Conservation (phyloP, 2,888 invertebrate species). For the Leptinotarsa juncta region DNA sequence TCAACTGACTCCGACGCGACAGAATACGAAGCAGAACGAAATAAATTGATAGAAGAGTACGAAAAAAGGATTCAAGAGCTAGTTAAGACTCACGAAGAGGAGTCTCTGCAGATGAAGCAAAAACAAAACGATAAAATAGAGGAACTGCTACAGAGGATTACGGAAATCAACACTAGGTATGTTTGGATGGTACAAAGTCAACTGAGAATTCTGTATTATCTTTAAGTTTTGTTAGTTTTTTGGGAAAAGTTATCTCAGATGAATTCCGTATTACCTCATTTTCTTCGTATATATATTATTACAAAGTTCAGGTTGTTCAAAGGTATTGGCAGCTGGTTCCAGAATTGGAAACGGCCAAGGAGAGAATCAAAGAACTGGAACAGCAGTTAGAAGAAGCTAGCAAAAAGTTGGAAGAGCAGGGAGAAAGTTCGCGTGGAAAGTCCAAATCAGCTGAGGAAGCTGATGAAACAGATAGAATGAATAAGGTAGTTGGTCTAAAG, state of each 20-base stretch:
- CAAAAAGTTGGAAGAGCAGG: slow-evolving; percentile 77
- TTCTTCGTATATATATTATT: not conserved
- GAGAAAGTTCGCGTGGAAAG: slow-evolving; percentile 54
- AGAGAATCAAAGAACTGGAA: slow-evolving; percentile 77
- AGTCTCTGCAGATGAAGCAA: slow-evolving; percentile 81
- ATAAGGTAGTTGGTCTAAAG: slow-evolving; percentile 12
- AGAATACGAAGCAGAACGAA: slow-evolving; percentile 73
- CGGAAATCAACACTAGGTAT: slow-evolving; percentile 81
- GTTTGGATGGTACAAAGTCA: not conserved
- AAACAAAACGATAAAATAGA: slow-evolving; percentile 85
- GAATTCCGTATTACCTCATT: no score
- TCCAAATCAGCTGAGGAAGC: slow-evolving; percentile 19
- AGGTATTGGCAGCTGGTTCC: slow-evolving; percentile 82
- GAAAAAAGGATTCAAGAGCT: slow-evolving; percentile 82
- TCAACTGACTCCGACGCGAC: slow-evolving; percentile 51
- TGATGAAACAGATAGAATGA: slow-evolving; percentile 6
- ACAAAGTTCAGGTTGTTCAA: not conserved
- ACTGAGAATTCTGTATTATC: no score
- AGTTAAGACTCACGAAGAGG: slow-evolving; percentile 72
- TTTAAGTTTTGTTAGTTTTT: no score
- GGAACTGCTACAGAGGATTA: slow-evolving; percentile 76
- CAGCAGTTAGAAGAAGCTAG: slow-evolving; percentile 78
- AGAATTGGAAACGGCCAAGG: slow-evolving; percentile 79
- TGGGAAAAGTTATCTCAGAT: no score
- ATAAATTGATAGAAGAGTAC: slow-evolving; percentile 77